Evolutionary conservation across 2,113 vertebrate genomes (phyloP).

Genomic region (Gobiocypris rarus): DNA sequence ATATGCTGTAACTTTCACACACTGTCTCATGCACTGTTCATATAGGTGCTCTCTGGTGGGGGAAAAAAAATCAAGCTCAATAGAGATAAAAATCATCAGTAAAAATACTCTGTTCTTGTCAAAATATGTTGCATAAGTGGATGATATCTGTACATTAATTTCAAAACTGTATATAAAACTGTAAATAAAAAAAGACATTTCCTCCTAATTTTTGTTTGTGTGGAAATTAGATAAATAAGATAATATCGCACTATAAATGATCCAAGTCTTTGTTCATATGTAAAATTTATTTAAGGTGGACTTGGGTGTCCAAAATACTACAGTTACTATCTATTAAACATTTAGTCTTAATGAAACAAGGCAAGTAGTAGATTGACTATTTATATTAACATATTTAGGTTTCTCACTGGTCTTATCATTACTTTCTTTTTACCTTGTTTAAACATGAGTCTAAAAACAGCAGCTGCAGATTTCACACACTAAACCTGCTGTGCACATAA

Average conservation of each 20-base stretch:
- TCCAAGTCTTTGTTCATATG: neutral
- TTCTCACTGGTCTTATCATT: conserved; percentile 37
- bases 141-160: conserved; percentile 43
- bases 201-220: neutral
- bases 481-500: neutral
- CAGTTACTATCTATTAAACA: neutral
- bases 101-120: neutral
- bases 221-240: neutral
- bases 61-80: neutral
- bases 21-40: neutral
- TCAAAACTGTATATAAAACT: conserved; percentile 45
- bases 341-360: neutral
- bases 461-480: conserved; percentile 76
- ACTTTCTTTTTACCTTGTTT: conserved; percentile 55
- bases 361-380: conserved; percentile 62
- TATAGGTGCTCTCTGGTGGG: conserved; percentile 16
- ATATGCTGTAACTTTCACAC: neutral
- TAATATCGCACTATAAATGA: neutral
- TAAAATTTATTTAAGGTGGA: neutral
- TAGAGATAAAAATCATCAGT: neutral
- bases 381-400: conserved; percentile 49
- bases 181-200: conserved; percentile 46
- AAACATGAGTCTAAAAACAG: conserved; percentile 60
- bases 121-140: conserved; percentile 4
- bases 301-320: no score